These are phyloP conservation scores for Blennius ocellaris DNA, from an alignment of 2,113 vertebrate genomes.

Conservation along the genomic window DNA sequence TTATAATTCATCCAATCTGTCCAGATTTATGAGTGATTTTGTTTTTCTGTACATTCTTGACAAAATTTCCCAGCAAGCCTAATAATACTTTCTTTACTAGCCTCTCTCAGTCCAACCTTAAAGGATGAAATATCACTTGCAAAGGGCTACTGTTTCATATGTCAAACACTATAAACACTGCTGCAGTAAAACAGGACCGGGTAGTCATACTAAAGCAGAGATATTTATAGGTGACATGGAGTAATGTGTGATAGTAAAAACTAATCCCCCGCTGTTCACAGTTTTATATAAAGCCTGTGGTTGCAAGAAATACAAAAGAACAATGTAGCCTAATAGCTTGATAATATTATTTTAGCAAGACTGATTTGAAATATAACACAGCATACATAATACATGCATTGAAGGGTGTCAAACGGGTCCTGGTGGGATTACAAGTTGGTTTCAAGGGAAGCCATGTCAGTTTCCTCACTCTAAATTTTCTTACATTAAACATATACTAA, in stretches of 20 bases:
- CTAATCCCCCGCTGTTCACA: conserved; percentile 45
- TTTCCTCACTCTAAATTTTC: neutral
- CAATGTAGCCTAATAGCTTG: conserved; percentile 31
- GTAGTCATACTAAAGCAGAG: conserved; percentile 29
- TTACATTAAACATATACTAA: neutral
- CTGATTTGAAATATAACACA: conserved; percentile 40
- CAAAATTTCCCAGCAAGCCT: conserved; percentile 55
- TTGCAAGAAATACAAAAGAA: conserved; percentile 23
- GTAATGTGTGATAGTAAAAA: conserved; percentile 48
- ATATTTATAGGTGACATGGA: conserved; percentile 51
- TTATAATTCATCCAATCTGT: conserved; percentile 26
- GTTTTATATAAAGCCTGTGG: conserved; percentile 30
- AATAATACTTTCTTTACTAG: conserved; percentile 50
- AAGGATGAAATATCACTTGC: conserved; percentile 46
- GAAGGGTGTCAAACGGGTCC: conserved; percentile 17
- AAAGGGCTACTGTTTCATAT: conserved; percentile 60
- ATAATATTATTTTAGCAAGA: conserved; percentile 45
- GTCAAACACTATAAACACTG: conserved; percentile 59
- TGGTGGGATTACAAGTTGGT: conserved; percentile 9
- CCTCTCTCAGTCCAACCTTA: conserved; percentile 35
- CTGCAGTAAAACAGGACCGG: conserved; percentile 40
- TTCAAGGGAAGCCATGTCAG: conserved; percentile 5
- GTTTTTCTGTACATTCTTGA: conserved; percentile 57
- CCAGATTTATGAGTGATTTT: conserved; percentile 60
- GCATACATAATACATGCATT: conserved; percentile 24